Base-by-base conservation (phyloP, 2,797 vertebrate genomes). In the Halcyon smyrnensis region DNA sequence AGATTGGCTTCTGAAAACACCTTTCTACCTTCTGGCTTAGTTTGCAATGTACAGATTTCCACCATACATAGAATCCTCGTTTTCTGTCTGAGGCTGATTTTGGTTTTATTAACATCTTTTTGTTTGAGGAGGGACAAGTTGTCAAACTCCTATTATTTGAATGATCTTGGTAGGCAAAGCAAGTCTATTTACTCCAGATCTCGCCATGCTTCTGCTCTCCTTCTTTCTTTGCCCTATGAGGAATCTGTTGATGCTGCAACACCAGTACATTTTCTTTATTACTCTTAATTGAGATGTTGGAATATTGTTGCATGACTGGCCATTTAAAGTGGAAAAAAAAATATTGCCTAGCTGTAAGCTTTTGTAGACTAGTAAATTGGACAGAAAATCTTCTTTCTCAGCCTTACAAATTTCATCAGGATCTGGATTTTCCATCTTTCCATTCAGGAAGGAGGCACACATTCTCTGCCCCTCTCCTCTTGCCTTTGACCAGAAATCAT, bases 121-220 rank as follows among this genome's bases (percentile, higher is more conserved):
- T 56, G 6, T 73, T 54, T 43, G 28, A 85, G 11, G 17, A n/a
- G 18, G 30, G 20, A 15, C 2, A 53, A 48, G 6, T 23, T 70
- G 15, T 48, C 12, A 12, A 48, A 30, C 8, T 75, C 8, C 4
- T 67, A 8, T 37, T 87, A 24, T 64, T 85, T 85, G 32, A 54
- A 32, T 67, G 56, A 48, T 36, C 4, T 53, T 37, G 37, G 15
- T 62, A 59, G 30, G 16, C 14, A 37, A 11, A 53, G 24, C 16
- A 46, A 71, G 41, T 45, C 5, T 75, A 36, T 75, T 8, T 36
- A 5, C 2, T 75, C 17, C 32, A 34, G 11, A 32, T 65, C 9
- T 79, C 0, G 0, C 0, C 0, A 9, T 9, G 79, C 21, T 7
- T 54, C 36, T 75, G n/a, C 17, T 6, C 4, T 60, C 16, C 12